These are phyloP conservation scores for Sciaenops ocellatus DNA, from an alignment of 2,797 vertebrate species.

Conservation along the genomic window DNA sequence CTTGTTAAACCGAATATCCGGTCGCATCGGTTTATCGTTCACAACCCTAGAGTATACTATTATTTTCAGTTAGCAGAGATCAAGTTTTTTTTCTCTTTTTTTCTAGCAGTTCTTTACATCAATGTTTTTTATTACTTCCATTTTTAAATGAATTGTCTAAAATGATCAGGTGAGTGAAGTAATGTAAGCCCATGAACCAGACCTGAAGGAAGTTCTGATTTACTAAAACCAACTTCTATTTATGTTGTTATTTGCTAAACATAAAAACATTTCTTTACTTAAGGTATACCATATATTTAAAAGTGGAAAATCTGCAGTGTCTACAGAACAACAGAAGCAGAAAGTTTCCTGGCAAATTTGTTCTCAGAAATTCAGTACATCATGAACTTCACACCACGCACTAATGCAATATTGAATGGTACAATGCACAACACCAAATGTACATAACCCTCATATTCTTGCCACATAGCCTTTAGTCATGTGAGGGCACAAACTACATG, in stretches of 20 bases:
- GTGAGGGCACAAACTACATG: neutral
- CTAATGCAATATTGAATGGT: neutral
- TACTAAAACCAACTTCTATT: neutral
- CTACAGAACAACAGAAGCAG: too few species aligned
- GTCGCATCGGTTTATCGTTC: too few species aligned
- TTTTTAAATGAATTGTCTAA: neutral
- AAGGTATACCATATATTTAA: neutral
- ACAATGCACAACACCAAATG: neutral
- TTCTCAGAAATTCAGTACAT: neutral
- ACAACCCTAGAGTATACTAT: too few species aligned
- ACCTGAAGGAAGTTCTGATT: neutral
- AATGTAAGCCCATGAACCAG: too few species aligned
- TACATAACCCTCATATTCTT: neutral
- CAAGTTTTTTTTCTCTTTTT: neutral
- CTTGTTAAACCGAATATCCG: too few species aligned
- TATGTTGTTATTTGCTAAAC: neutral
- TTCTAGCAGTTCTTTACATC: neutral
- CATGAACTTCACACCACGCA: neutral
- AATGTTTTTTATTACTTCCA: neutral
- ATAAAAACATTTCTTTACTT: neutral
- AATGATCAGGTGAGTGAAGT: too few species aligned
- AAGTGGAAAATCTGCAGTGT: neutral
- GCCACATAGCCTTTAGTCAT: neutral
- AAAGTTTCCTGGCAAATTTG: neutral
- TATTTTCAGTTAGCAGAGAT: neutral